phyloP scores from a whole-genome alignment of 2,113 vertebrate genomes.

The Apteryx mantelli region DNA sequence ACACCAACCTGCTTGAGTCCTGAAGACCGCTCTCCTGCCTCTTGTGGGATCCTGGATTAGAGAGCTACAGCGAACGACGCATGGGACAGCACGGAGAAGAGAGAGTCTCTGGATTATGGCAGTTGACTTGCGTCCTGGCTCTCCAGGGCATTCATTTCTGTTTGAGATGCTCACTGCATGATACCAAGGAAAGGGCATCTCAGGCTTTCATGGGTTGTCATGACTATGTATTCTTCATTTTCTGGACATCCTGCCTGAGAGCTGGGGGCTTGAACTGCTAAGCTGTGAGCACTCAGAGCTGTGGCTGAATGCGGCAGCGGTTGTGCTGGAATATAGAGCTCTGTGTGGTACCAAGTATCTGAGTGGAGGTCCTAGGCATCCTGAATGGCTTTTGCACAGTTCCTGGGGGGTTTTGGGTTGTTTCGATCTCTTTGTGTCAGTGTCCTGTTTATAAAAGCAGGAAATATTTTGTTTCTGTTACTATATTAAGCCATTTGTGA shows the following conservation, averaged over 20 bases:
- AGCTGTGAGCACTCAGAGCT: neutral
- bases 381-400: neutral
- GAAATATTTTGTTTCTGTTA: neutral
- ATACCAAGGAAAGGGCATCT: neutral
- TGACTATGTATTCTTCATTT: neutral
- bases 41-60: neutral
- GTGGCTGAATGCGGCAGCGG: neutral
- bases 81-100: neutral
- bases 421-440: neutral
- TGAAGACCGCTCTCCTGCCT: neutral
- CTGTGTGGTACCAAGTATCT: neutral
- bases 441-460: neutral
- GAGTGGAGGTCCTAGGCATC: neutral
- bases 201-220: neutral
- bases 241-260: neutral
- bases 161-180: neutral
- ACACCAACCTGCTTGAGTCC: too few relatives aligned
- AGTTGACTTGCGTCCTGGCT: neutral
- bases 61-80: neutral
- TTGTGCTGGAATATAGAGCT: neutral
- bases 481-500: neutral
- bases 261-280: neutral
- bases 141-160: neutral
- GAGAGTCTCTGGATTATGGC: accelerated
- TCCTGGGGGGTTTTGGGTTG: neutral